Base-by-base conservation (phyloP, 2,888 invertebrate species). In the Hypolimnas misippus region DNA sequence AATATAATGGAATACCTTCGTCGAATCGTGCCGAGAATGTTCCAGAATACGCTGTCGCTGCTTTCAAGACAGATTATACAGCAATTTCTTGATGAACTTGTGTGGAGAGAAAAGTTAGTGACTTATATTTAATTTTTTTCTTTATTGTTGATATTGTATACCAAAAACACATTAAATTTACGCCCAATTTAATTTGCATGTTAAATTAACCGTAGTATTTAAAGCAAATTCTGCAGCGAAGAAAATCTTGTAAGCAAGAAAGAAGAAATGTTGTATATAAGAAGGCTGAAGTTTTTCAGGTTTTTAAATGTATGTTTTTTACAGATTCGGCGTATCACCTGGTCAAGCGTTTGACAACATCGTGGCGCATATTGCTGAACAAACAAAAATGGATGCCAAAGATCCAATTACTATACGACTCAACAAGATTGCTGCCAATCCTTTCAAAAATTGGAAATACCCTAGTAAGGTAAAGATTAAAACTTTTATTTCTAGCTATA, bases 1-100 rank as follows among this genome's bases (percentile, higher is more conserved):
- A 94, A 95, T 58, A 96, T 97, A 6, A 97, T 98, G 97, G 97
- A 97, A 76, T 98, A 97, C 78, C 84, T 98, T 68, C 91, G 97
- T 31, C 93, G 96, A 67, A 96, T 97, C 57, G 97, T 97, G 2
- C 97, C 98, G 0, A 93, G 97, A 75, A 97, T 97, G 97, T 98
- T 97, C 87, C 96, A 97, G 89, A 97, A 97, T 72, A 97, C 97
- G 0, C 84, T 97, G 6, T 96, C 97, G 8, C 81, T 97, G 68
- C 87, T 98, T 0, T 97, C 96, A 1, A 93, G 96, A 51, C 96
- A 96, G 84, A 96, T 97, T 80, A 97, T 98, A 74, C 98, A 98
- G 82, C 97, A 97, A 82, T 97, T 97, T 83, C 87, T 98, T 68
- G 97, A 98, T 80, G 98, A 98, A 78, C 86, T 98, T 16, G 95